A percentile compares a stretch with the other conserved stretches of the same genome.
phyloP scores from a whole-genome alignment of 2,113 vertebrate genomes.

The Charina bottae region DNA sequence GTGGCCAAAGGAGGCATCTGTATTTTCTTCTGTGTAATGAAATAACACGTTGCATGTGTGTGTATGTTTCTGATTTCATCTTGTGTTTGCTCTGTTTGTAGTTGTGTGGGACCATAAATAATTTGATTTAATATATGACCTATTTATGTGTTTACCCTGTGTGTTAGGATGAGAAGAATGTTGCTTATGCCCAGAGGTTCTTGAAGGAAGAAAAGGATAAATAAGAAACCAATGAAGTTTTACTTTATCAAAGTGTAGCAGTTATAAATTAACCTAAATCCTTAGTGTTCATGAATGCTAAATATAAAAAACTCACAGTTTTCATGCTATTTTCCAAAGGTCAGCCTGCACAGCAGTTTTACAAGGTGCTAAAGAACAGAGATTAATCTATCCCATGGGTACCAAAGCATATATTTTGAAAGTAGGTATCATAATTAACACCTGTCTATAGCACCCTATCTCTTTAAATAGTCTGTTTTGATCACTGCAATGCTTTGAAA shows the following conservation, averaged over 20 bases:
- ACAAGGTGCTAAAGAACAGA: conserved; percentile 6
- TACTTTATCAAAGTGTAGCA: conserved; percentile 24
- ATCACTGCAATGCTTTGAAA: conserved; percentile 59
- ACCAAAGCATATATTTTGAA: conserved; percentile 45
- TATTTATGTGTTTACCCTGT: background rate
- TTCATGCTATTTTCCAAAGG: background rate
- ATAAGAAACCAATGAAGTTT: background rate
- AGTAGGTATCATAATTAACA: conserved; percentile 54
- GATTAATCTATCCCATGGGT: conserved; percentile 25
- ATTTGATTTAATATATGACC: background rate
- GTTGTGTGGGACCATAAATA: background rate
- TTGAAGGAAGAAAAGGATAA: background rate
- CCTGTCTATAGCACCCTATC: conserved; percentile 45
- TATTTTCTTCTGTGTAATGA: too few relatives aligned
- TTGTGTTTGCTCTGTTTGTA: too few relatives aligned
- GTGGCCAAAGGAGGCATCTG: too few relatives aligned
- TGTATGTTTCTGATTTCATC: too few relatives aligned
- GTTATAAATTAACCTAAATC: background rate
- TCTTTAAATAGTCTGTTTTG: conserved; percentile 53
- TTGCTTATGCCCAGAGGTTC: background rate
- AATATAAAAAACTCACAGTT: background rate
- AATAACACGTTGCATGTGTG: too few relatives aligned
- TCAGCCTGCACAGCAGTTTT: conserved; percentile 1
- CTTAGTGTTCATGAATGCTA: background rate
- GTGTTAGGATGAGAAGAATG: background rate